Conservation (phyloP, 1,140 invertebrate genomes). For the Nautilus pompilius region DNA sequence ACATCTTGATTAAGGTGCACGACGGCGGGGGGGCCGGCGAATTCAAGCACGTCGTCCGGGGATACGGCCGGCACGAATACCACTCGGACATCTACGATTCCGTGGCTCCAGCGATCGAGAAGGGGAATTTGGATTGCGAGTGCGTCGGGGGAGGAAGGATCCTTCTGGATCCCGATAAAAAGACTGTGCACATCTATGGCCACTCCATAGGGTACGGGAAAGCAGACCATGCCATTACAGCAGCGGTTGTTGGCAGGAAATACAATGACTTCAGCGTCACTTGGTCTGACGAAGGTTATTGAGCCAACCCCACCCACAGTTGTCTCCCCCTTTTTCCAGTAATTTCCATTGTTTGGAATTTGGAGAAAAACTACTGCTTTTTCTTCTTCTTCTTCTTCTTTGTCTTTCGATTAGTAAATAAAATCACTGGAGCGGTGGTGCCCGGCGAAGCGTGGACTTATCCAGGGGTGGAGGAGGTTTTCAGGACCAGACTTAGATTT, state of each 20-base stretch:
- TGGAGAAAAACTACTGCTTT: no score
- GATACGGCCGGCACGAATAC: constrained; percentile 27
- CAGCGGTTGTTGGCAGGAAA: constrained; percentile 70
- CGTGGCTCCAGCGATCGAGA: background rate
- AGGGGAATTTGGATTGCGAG: background rate
- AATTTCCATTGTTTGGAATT: no score
- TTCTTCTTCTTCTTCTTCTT: no score
- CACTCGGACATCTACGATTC: constrained; percentile 17
- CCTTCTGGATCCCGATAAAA: background rate
- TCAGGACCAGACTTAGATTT: no score
- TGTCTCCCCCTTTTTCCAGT: no score
- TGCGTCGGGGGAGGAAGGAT: constrained; percentile 1
- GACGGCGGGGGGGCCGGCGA: constrained; percentile 41
- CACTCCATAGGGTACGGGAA: constrained; percentile 68
- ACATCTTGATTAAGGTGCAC: constrained; percentile 76
- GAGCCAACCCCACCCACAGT: no score
- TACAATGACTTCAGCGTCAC: constrained; percentile 73
- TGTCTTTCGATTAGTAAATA: no score
- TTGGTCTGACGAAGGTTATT: constrained; percentile 82
- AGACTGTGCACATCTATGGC: background rate
- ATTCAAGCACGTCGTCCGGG: constrained; percentile 48
- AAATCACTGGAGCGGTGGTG: no score
- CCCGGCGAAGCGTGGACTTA: no score
- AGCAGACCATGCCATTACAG: constrained; percentile 76
- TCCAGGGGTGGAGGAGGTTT: no score